Conservation (phyloP, 1,140 invertebrate species). For the Sipha flava region DNA sequence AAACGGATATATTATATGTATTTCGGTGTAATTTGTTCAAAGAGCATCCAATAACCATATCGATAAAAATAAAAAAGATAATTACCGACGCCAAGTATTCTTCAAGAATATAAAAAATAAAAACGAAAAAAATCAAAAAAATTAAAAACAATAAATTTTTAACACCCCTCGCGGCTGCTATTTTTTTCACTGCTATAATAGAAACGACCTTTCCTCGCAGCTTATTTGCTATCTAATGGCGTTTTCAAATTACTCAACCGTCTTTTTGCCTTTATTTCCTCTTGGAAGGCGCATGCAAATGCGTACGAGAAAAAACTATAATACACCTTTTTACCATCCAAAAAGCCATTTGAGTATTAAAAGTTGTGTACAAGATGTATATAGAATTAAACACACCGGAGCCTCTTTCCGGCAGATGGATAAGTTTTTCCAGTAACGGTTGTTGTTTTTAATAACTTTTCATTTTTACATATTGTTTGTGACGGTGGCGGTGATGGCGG, state of each 20-base stretch:
- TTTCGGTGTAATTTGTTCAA: not conserved
- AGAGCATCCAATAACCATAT: not conserved
- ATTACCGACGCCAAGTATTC: not conserved
- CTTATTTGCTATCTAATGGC: constrained; percentile 4
- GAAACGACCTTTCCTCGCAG: constrained; percentile 22
- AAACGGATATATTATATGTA: not conserved
- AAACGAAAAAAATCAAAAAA: not conserved
- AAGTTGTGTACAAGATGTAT: constrained; percentile 18
- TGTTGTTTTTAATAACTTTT: constrained; percentile 33
- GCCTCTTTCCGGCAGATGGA: constrained; percentile 25
- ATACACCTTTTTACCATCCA: constrained; percentile 15
- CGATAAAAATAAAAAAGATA: constrained; percentile 27
- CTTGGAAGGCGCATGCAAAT: not conserved
- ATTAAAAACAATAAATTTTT: constrained; percentile 29
- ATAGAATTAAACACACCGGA: constrained; percentile 32
- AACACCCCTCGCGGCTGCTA: constrained; percentile 12
- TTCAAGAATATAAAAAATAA: not conserved
- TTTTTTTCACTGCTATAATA: constrained; percentile 8
- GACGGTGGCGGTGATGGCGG: not conserved
- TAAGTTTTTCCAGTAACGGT: constrained; percentile 15
- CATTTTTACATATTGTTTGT: constrained; percentile 32
- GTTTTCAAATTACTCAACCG: constrained; percentile 14
- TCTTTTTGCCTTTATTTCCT: constrained; percentile 23
- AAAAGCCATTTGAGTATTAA: constrained; percentile 31
- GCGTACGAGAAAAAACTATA: not conserved